Base-by-base conservation (phyloP, 2,888 invertebrate species). In the Macrosoma leucophasiata region DNA sequence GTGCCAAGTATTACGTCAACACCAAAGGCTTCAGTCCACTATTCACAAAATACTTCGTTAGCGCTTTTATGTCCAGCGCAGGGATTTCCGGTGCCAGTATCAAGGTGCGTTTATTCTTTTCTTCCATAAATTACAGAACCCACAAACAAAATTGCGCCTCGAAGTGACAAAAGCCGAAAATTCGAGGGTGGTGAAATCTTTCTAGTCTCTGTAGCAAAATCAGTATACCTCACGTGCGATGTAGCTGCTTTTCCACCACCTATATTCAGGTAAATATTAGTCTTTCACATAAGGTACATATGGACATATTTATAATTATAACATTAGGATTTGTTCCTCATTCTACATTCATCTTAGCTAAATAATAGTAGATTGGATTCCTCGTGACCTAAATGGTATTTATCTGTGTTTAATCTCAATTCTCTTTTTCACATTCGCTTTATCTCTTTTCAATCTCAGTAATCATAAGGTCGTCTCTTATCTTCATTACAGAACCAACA, bases 91-190 rank as follows among this genome's bases (percentile, higher is more conserved):
- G 81, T 88, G 41, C 90, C 90, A 52, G 62, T 82, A 38, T 88
- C 88, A 81, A 90, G 90, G 90, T 90, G 85, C 62, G 79, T 76
- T 55, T 39, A 50, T 35, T 44, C 39, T 41, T 46, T 46, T 41
- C 47, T 63, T 56, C 66, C 30, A 11, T 63, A 54, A 45, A 69
- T 85, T 88, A 58, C 87, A 90, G 90, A 90, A 79, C 89, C 89
- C 31, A 89, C 89, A 32, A 89, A 86, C 79, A 89, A 90, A 71
- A 87, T 89, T 56, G 84, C 88, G 39, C 89, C 90, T 48, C 75
- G 85, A 59, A 78, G 75, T 54, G 78, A 81, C 55, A 74, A 78
- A 43, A 69, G 64, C 54, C 74, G 76, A 53, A 69, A 66, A 55
- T 73, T 65, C 37, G 69, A 69, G 45, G 70, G 71, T 25, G 69